Conservation (phyloP, 1,140 invertebrate genomes). For the Ylistrum balloti region DNA sequence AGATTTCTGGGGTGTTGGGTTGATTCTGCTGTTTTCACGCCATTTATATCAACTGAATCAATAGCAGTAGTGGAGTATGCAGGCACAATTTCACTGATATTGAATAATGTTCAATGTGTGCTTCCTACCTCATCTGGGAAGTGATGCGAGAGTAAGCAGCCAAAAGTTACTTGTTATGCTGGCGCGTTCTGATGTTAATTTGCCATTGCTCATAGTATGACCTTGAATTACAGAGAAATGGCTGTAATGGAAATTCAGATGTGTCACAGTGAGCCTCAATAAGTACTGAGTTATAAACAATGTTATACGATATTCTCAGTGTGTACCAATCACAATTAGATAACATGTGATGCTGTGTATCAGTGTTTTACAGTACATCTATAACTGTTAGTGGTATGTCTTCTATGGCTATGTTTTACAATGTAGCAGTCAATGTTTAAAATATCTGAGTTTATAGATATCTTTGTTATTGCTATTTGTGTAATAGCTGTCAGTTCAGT, state of each 20-base stretch:
- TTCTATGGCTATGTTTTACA: no score
- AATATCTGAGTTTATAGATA: no score
- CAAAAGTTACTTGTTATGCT: background rate
- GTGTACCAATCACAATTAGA: background rate
- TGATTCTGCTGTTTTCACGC: background rate
- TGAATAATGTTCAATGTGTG: conserved; percentile 39
- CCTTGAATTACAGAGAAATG: conserved; percentile 13
- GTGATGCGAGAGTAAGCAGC: conserved; percentile 2
- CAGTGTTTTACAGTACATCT: background rate
- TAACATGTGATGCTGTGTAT: background rate
- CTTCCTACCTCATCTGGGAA: background rate
- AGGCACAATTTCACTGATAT: conserved; percentile 9
- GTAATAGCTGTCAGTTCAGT: no score
- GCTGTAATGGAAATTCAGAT: conserved; percentile 11
- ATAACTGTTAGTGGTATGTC: no score
- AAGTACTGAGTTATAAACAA: background rate
- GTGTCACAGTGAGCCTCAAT: background rate
- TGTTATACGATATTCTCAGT: background rate
- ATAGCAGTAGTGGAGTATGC: background rate
- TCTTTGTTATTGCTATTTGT: no score
- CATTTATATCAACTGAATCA: conserved; percentile 15
- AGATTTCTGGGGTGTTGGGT: conserved; percentile 6
- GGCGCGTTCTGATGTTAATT: background rate
- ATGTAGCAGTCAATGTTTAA: no score
- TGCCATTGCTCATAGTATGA: background rate